phyloP scores from a whole-genome alignment of 2,113 vertebrate genomes.

The Fulica atra region DNA sequence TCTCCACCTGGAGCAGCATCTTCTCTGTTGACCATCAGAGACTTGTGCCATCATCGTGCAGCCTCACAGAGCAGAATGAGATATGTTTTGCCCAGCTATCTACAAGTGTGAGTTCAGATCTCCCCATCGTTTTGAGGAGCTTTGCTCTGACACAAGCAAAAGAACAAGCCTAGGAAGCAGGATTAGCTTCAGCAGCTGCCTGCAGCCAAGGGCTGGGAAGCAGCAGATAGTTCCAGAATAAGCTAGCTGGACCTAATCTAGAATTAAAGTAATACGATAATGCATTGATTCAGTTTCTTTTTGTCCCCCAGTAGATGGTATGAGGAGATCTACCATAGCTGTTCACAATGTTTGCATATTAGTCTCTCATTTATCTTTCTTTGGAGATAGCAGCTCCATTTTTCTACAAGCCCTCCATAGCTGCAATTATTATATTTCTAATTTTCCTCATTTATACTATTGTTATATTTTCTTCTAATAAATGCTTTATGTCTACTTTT shows the following conservation, averaged over 20 bases:
- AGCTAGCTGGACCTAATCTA: conserved; percentile 12
- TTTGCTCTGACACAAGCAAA: not conserved
- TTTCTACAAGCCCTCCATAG: not conserved
- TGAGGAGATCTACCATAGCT: not conserved
- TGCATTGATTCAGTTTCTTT: conserved; percentile 9
- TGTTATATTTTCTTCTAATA: conserved; percentile 25
- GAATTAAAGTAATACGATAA: not conserved
- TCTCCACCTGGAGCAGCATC: not conserved
- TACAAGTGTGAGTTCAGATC: not conserved
- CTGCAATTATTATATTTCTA: conserved; percentile 1
- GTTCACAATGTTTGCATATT: not conserved
- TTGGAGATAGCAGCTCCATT: not conserved
- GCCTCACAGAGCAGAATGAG: not conserved
- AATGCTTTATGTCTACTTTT: conserved; percentile 39
- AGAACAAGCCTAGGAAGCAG: not conserved
- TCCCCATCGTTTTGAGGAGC: not conserved
- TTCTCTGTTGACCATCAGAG: not conserved
- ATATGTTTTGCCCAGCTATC: not conserved
- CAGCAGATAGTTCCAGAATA: not conserved
- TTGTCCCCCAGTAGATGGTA: not conserved
- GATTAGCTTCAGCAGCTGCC: not conserved
- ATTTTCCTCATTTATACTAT: conserved; percentile 19
- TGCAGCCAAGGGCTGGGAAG: not conserved
- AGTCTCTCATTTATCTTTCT: not conserved
- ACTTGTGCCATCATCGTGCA: accelerated